Conservation (phyloP, 2,797 vertebrate genomes). For the Lepilemur septentrionalis region DNA sequence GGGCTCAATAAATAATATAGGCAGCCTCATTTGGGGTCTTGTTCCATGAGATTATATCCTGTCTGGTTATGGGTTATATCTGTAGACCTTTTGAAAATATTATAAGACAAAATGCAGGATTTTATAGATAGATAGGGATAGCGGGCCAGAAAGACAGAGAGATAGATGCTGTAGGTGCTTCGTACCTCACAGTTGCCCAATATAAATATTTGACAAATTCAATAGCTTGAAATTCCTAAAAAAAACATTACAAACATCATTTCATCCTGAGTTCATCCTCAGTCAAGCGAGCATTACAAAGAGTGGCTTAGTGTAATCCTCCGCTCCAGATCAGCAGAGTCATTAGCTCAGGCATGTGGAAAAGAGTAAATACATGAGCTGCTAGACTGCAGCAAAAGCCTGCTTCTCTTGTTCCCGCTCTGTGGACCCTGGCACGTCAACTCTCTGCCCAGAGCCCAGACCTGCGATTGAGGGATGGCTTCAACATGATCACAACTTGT, state of each 20-base stretch:
- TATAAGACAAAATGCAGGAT: not conserved
- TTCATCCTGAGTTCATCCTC: constrained; percentile 78
- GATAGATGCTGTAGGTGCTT: not conserved
- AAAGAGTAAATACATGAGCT: constrained; percentile 55
- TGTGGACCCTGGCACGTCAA: not conserved
- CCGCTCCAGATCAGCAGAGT: constrained; percentile 63
- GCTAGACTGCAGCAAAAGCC: not conserved
- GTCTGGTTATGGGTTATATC: not conserved
- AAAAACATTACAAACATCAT: constrained; percentile 75
- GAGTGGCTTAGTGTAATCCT: constrained; percentile 79
- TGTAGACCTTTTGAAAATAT: not conserved
- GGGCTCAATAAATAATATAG: not conserved
- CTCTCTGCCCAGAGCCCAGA: not conserved
- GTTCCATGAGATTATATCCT: not conserved
- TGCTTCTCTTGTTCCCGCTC: not conserved
- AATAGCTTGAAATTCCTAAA: constrained; percentile 59
- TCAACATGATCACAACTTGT: not conserved
- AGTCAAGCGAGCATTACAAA: constrained; percentile 76
- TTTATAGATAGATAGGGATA: not conserved
- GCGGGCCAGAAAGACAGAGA: constrained; percentile 1
- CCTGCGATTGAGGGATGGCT: not conserved
- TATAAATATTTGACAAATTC: constrained; percentile 70
- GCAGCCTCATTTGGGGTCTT: not conserved
- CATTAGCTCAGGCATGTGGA: constrained; percentile 74
- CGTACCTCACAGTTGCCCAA: constrained; percentile 48